Conservation (phyloP, 2,113 vertebrate genomes). For the Axis porcinus region DNA sequence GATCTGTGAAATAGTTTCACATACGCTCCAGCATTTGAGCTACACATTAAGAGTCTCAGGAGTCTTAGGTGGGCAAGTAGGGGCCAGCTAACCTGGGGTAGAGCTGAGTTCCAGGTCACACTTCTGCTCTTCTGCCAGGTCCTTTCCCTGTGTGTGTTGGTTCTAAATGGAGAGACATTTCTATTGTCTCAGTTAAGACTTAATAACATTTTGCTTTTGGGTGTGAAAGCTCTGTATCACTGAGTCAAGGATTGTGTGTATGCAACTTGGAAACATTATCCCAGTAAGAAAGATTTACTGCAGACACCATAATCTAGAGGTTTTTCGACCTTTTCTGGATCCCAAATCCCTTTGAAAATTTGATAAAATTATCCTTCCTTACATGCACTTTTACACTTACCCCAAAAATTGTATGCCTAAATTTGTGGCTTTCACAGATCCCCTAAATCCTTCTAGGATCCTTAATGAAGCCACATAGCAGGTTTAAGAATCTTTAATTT, state of each 20-base stretch:
- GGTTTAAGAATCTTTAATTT: slow-evolving; percentile 10
- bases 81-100: not conserved
- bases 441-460: not conserved
- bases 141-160: not conserved
- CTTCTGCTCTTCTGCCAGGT: not conserved
- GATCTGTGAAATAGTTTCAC: not conserved
- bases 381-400: not conserved
- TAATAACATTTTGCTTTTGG: not conserved
- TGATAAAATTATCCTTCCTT: not conserved
- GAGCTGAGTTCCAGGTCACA: not conserved
- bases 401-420: not conserved
- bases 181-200: not conserved
- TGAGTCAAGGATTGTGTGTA: not conserved
- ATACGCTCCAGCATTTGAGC: not conserved
- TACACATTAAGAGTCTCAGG: not conserved
- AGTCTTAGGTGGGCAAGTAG: not conserved
- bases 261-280: not conserved
- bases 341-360: not conserved
- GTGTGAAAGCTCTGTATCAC: not conserved
- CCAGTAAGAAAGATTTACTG: not conserved
- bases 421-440: not conserved
- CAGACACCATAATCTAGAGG: not conserved
- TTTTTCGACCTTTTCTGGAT: not conserved
- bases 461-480: not conserved
- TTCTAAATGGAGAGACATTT: not conserved